Evolutionary conservation across 2,797 vertebrate genomes (phyloP).

Genomic region (Halcyon leucocephala): DNA sequence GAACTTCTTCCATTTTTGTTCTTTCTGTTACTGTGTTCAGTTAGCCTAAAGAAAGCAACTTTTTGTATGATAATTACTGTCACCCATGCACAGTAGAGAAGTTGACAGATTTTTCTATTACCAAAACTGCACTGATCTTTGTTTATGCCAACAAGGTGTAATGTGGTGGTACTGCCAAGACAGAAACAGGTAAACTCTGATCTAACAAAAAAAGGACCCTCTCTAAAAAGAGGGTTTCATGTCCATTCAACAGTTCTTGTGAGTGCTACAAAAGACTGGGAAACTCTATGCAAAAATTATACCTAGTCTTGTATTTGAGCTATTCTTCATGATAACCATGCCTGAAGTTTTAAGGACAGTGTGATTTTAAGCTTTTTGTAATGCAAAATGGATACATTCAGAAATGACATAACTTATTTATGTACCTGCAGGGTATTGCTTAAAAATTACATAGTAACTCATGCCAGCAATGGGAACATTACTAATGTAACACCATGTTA

Average conservation of each 20-base stretch:
- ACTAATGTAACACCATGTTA: conserved; percentile 54
- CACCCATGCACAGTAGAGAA: background rate
- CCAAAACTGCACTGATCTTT: background rate
- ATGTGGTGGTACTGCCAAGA: background rate
- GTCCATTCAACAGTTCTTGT: background rate
- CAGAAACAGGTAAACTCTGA: background rate
- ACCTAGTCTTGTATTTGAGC: background rate
- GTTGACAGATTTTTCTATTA: background rate
- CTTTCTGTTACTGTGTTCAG: background rate
- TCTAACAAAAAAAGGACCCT: background rate
- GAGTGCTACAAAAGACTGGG: background rate
- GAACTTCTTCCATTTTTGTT: background rate
- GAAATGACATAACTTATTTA: conserved; percentile 56
- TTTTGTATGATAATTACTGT: background rate
- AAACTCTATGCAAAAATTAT: background rate
- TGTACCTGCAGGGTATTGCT: conserved; percentile 58
- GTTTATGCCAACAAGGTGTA: background rate
- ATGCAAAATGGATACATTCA: conserved; percentile 41
- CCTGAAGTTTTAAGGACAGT: conserved; percentile 7
- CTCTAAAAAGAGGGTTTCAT: background rate
- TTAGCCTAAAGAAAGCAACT: background rate
- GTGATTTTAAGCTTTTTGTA: conserved; percentile 40
- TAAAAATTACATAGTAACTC: conserved; percentile 54
- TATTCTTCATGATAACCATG: background rate
- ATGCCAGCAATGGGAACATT: conserved; percentile 45